phyloP scores from a whole-genome alignment of 64 coral and sea anemone genomes.

The Montipora capricornis region DNA sequence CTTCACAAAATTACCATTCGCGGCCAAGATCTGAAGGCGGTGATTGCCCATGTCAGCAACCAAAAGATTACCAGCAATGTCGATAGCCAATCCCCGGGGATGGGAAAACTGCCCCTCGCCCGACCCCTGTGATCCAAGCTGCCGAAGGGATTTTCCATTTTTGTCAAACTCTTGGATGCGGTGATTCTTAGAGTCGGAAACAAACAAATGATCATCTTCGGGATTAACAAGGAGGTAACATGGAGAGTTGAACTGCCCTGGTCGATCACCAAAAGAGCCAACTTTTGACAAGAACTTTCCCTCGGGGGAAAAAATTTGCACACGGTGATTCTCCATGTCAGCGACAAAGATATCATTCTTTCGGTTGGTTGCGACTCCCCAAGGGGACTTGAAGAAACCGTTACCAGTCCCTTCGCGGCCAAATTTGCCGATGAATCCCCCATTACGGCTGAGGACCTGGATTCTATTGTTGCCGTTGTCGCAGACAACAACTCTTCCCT shows the following conservation, averaged over 20 bases:
- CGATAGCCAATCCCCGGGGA: slow-evolving; percentile 92
- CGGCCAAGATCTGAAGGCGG: slow-evolving; percentile 88
- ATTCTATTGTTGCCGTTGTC: slow-evolving; percentile 98
- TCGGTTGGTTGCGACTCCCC: slow-evolving; percentile 85
- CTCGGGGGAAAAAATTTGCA: slow-evolving; percentile 93
- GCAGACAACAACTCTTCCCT: slow-evolving; percentile 87
- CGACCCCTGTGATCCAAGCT: slow-evolving; percentile 80
- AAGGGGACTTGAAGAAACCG: slow-evolving; percentile 97
- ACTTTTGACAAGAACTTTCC: slow-evolving; percentile 93
- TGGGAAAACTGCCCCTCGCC: slow-evolving; percentile 88
- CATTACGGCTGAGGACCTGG: slow-evolving; percentile 86
- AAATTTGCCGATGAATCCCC: slow-evolving; percentile 96
- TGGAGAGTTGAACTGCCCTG: slow-evolving; percentile 88
- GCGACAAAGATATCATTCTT: slow-evolving; percentile 92
- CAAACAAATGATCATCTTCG: slow-evolving; percentile 89
- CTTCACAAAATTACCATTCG: slow-evolving; percentile 83
- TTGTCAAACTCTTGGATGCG: slow-evolving; percentile 96
- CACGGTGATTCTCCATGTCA: slow-evolving; percentile 97
- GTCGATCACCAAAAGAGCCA: slow-evolving; percentile 79
- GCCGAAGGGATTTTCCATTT: slow-evolving; percentile 73
- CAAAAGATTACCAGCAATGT: slow-evolving; percentile 89
- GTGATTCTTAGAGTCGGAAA: slow-evolving; percentile 97
- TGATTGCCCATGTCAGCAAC: slow-evolving; percentile 99
- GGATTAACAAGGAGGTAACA: slow-evolving; percentile 85
- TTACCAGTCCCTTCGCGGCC: slow-evolving; percentile 90